Percentiles rank a stretch among this genome's conserved stretches.
phyloP scores from a whole-genome alignment of 1,140 invertebrate species.

The Trichonephila clavipes region DNA sequence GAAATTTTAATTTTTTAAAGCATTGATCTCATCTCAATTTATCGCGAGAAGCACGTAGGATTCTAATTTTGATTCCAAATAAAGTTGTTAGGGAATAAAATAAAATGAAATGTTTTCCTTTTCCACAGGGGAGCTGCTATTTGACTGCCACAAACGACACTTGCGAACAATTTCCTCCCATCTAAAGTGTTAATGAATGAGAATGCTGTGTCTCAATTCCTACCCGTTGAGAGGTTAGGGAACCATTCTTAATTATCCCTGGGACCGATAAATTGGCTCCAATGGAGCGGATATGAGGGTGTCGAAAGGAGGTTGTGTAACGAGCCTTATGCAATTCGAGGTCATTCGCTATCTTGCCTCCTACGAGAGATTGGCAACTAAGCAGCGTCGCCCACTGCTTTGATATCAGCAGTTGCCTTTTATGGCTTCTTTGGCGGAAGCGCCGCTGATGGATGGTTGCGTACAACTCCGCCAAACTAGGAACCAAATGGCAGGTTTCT shows the following conservation, averaged over 20 bases:
- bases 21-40: too few species aligned
- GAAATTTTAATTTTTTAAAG: too few species aligned
- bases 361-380: background rate
- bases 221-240: background rate
- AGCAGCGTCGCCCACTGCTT: background rate
- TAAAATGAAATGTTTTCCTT: too few species aligned
- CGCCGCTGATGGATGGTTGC: background rate
- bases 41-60: too few species aligned
- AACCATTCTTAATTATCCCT: background rate
- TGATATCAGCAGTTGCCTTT: conserved; percentile 6
- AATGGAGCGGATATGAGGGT: conserved; percentile 20
- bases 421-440: conserved; percentile 9
- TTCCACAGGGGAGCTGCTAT: too few species aligned
- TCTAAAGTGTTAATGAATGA: background rate
- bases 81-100: too few species aligned
- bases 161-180: background rate
- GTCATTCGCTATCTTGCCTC: conserved; percentile 9
- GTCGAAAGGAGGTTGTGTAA: conserved; percentile 20
- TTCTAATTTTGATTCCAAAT: too few species aligned
- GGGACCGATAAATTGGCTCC: conserved; percentile 11
- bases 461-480: background rate
- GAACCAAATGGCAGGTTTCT: background rate
- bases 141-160: too few species aligned
- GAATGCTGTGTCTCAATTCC: background rate
- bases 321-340: conserved; percentile 16